phyloP scores from a whole-genome alignment of 92 coral and sea anemone species.

The Palythoa grandiflora region DNA sequence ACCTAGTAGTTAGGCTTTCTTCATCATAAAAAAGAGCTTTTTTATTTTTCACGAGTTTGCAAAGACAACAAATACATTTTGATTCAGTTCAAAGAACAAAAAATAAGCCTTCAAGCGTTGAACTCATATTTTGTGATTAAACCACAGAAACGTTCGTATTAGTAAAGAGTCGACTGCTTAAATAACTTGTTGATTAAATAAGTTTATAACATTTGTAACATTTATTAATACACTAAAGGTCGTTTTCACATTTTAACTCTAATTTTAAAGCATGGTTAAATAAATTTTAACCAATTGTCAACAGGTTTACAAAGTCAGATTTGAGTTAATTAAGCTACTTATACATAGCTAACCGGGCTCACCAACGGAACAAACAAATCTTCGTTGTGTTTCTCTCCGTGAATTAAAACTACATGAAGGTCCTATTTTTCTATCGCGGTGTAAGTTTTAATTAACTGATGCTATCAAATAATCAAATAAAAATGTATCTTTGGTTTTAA shows the following conservation, averaged over 20 bases:
- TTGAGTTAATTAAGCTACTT: not conserved
- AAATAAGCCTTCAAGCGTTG: constrained; percentile 25
- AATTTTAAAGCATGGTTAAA: constrained; percentile 32
- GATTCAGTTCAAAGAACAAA: no score
- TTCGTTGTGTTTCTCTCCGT: not conserved
- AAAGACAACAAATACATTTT: no score
- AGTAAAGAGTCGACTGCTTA: constrained; percentile 2
- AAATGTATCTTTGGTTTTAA: no score
- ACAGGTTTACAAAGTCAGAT: not conserved
- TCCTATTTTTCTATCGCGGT: no score
- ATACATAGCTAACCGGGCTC: no score
- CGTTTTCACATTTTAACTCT: not conserved
- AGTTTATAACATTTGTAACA: constrained; percentile 1
- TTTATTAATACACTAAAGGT: not conserved
- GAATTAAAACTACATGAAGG: not conserved
- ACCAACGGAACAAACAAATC: no score
- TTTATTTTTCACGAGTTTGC: no score
- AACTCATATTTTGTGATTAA: constrained; percentile 17
- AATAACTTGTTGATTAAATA: constrained; percentile 36
- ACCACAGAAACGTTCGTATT: not conserved
- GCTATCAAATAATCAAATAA: no score
- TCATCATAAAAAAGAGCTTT: no score
- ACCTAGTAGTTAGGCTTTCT: no score
- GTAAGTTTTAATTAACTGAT: no score
- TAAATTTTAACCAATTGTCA: constrained; percentile 24